Base-by-base conservation (phyloP, 2,113 vertebrate genomes). In the Sorex fumeus region DNA sequence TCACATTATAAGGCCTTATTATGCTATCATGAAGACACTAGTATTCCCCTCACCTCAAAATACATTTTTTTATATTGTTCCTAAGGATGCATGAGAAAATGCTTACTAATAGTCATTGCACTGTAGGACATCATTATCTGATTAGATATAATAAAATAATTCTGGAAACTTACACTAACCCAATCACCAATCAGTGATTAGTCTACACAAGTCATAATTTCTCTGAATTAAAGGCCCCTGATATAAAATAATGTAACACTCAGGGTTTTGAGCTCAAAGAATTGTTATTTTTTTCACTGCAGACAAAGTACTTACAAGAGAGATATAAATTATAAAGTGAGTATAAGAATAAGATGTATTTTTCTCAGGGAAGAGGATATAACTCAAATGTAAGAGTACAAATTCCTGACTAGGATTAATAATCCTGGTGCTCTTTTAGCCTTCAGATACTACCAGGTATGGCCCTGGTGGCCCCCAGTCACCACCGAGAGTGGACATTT, bases 91-190 rank as follows among this genome's bases (percentile, higher is more conserved):
- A 12, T 30, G 36, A 80, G 9, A 76, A 2, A 40, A 4, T 69
- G n/a, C 13, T 27, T 8, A 36, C 84, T 74, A 27, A 30, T 70
- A 70, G 12, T 5, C 9, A n/a, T 50, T 77, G 53, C 13, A 23
- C 32, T 30, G 82, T 25, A 28, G 30, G 36, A 74, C 28, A 53
- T 40, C 18, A 19, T 60, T 77, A 80, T 71, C 30, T 83, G 53
- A 45, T 8, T 64, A 66, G 82, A 21, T 57, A 69, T 2, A 25
- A 0, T 45, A 23, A 77, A 67, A 88, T 23, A 82, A 19, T 62
- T 2, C 2, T 8, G 2, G 4, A 30, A 1, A n/a, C 6, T 64
- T 43, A 84, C 2, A 34, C 19, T 3, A 53, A 8, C 1, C 27
- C 9, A 1, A 16, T 3, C 9, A 64, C 11, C n/a, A 27, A 25